phyloP scores from a whole-genome alignment of 2,113 vertebrate genomes.

The Anoura caudifer region DNA sequence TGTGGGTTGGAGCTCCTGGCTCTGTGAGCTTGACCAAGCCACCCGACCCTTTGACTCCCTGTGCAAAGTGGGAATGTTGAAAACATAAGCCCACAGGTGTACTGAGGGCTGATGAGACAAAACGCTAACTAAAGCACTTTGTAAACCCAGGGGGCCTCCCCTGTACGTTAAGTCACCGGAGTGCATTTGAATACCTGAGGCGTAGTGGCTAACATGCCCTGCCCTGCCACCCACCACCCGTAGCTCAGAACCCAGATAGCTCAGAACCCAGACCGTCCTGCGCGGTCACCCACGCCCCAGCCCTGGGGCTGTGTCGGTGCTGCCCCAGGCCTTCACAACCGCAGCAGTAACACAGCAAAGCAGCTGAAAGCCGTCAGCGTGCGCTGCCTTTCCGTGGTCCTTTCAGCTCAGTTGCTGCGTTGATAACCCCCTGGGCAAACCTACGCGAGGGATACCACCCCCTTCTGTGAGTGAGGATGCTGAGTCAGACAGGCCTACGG shows the following conservation, averaged over 20 bases:
- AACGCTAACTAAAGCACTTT: neutral
- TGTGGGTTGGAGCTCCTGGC: neutral
- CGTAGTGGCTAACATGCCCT: neutral
- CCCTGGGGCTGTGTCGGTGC: fast-evolving
- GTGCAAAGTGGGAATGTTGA: neutral
- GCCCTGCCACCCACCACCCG: neutral
- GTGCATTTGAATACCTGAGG: neutral
- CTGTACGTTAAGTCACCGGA: neutral
- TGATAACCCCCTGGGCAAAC: neutral
- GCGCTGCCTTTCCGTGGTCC: neutral
- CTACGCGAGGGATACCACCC: neutral
- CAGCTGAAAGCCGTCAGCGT: neutral
- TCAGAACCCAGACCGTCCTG: neutral
- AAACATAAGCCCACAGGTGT: neutral
- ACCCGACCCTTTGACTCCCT: neutral
- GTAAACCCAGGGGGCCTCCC: neutral
- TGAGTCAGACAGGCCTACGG: neutral
- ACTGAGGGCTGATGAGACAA: neutral
- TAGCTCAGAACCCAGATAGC: neutral
- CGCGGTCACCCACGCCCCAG: neutral
- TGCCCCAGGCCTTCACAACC: fast-evolving
- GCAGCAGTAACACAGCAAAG: fast-evolving
- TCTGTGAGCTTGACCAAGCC: neutral
- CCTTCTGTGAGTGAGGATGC: neutral
- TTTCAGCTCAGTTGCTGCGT: neutral